phyloP scores from a whole-genome alignment of 2,113 vertebrate species.

The Dermatemys mawii region DNA sequence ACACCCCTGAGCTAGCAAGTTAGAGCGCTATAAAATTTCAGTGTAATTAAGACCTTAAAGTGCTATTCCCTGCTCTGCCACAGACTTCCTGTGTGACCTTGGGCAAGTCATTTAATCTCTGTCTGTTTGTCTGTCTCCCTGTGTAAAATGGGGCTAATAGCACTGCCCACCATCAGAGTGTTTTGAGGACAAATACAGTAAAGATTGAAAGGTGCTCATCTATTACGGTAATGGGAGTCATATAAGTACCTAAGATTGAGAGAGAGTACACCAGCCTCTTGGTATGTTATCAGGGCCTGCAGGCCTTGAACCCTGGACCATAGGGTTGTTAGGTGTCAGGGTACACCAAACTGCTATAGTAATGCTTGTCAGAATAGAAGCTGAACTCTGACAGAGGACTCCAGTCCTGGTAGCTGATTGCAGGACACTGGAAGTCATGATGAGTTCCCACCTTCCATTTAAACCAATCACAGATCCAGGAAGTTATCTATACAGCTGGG shows the following conservation, averaged over 20 bases:
- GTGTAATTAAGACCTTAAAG: too few relatives aligned
- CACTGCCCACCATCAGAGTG: not conserved
- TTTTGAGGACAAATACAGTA: not conserved
- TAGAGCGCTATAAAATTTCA: too few relatives aligned
- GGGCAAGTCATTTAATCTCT: not conserved
- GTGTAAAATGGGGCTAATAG: not conserved
- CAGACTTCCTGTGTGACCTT: not conserved
- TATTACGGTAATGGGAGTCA: not conserved
- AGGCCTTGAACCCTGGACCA: not conserved
- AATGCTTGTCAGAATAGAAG: not conserved
- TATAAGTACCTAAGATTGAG: not conserved
- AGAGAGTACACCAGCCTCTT: not conserved
- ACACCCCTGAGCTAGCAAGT: too few relatives aligned
- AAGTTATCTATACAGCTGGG: not conserved
- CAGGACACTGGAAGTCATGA: not conserved
- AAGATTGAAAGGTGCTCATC: not conserved
- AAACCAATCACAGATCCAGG: not conserved
- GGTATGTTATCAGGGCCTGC: not conserved
- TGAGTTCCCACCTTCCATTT: not conserved
- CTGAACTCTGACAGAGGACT: not conserved
- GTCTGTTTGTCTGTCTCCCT: not conserved
- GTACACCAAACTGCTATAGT: not conserved
- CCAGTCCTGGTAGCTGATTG: not conserved
- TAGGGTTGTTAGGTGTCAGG: not conserved
- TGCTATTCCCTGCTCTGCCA: not conserved